phyloP scores from a whole-genome alignment of 2,797 vertebrate genomes.

The Cetoscarus ocellatus region DNA sequence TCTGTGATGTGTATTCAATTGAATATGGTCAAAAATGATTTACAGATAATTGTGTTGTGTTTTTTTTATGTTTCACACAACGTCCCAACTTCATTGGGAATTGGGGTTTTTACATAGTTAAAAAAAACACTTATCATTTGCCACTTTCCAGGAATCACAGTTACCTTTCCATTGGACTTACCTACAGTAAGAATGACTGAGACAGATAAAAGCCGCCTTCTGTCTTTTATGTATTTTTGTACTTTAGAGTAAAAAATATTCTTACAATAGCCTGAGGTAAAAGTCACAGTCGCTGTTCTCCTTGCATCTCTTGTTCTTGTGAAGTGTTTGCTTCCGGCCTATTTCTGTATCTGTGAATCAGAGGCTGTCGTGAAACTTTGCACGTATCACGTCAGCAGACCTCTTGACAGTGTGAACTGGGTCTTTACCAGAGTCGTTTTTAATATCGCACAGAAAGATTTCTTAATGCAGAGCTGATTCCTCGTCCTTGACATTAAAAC shows the following conservation, averaged over 20 bases:
- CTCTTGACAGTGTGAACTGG: not conserved
- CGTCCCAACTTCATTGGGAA: too few relatives aligned
- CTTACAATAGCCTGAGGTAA: conserved; percentile 25
- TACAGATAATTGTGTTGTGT: too few relatives aligned
- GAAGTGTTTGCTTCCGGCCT: conserved; percentile 40
- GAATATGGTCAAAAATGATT: too few relatives aligned
- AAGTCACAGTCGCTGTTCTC: conserved; percentile 37
- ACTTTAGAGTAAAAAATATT: not conserved
- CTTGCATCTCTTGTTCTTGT: conserved; percentile 39
- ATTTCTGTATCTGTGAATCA: conserved; percentile 48
- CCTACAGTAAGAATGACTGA: not conserved
- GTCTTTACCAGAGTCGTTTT: conserved; percentile 4
- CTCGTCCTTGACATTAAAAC: conserved; percentile 15
- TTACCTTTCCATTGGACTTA: not conserved
- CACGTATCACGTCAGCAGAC: conserved; percentile 15
- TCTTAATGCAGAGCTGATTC: conserved; percentile 14
- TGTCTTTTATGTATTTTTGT: conserved; percentile 3
- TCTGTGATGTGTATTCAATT: too few relatives aligned
- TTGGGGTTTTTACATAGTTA: too few relatives aligned
- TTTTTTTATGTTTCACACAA: too few relatives aligned
- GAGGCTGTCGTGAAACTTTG: conserved; percentile 43
- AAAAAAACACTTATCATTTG: too few relatives aligned
- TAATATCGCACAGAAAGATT: not conserved
- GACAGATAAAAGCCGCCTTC: not conserved
- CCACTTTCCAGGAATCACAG: too few relatives aligned